Percentiles rank a stretch among this genome's conserved stretches.
Evolutionary conservation across 1,140 invertebrate species (phyloP).

Genomic region (Meteorus sp.): DNA sequence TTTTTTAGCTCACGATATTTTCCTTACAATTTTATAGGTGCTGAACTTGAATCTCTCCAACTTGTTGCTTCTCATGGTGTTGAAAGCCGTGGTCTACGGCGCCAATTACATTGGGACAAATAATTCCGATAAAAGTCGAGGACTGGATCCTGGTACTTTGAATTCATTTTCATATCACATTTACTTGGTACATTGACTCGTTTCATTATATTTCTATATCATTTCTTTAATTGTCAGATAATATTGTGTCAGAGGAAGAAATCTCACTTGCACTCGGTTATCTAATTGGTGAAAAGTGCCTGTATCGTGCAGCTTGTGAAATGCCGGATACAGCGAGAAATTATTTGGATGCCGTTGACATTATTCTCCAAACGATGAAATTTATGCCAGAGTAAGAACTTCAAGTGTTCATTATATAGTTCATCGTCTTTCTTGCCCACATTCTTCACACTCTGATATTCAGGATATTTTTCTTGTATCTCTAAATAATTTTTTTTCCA

Average conservation of each 20-base stretch:
- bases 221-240: constrained; percentile 42
- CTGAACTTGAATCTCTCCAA: constrained; percentile 83
- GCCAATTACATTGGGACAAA: constrained; percentile 73
- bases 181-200: constrained; percentile 22
- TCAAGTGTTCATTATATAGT: constrained; percentile 17
- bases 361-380: constrained; percentile 71
- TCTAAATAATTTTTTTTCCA: constrained; percentile 20
- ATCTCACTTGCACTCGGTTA: constrained; percentile 70
- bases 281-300: constrained; percentile 73
- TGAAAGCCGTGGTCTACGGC: constrained; percentile 80
- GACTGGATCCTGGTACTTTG: constrained; percentile 42
- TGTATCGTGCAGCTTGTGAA: constrained; percentile 75
- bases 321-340: constrained; percentile 71
- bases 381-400: constrained; percentile 67
- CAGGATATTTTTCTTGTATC: constrained; percentile 17
- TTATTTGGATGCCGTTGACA: constrained; percentile 74
- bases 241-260: constrained; percentile 66
- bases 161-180: constrained; percentile 2
- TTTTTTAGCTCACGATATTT: constrained; percentile 5
- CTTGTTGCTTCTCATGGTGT: constrained; percentile 73
- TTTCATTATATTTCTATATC: constrained; percentile 19
- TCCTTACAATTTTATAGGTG: constrained; percentile 61
- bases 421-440: background rate
- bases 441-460: no score
- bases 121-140: constrained; percentile 39